Evolutionary conservation across 1,140 invertebrate species (phyloP).

Genomic region (Asobara japonica): DNA sequence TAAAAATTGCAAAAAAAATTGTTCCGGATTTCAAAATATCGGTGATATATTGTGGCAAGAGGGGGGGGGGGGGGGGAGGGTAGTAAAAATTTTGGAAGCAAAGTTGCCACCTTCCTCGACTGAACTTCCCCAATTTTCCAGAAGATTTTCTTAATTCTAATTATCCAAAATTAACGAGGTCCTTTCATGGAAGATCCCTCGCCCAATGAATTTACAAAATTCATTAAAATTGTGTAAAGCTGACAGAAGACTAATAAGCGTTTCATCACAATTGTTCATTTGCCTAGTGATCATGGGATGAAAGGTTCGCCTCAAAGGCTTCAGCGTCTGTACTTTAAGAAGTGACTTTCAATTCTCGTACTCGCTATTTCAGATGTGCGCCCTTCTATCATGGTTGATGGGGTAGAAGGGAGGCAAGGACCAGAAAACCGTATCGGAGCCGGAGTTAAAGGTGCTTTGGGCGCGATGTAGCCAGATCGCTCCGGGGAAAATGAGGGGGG

Average conservation of each 20-base stretch:
- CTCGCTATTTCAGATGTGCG: background rate
- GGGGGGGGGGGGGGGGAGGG: no score
- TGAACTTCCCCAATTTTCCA: background rate
- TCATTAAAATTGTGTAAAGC: constrained; percentile 2
- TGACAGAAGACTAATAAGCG: background rate
- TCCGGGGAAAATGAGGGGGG: background rate
- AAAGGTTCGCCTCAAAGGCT: background rate
- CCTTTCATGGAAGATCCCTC: background rate
- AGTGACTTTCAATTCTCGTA: background rate
- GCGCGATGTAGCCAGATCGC: no score
- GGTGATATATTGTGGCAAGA: no score
- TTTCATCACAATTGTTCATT: background rate
- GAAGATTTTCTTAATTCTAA: background rate
- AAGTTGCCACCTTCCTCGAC: background rate
- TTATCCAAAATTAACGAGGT: background rate
- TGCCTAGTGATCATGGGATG: background rate
- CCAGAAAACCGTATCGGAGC: background rate
- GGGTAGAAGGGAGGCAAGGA: background rate
- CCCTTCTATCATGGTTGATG: background rate
- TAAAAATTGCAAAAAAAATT: no score
- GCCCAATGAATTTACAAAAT: background rate
- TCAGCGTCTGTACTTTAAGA: background rate
- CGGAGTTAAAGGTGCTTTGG: background rate
- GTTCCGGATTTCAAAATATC: no score
- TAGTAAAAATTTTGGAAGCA: background rate